Evolutionary conservation across 2,888 invertebrate species (phyloP), one percentile per base, ranked within the genome.

Genomic region (Amiota minor): DNA sequence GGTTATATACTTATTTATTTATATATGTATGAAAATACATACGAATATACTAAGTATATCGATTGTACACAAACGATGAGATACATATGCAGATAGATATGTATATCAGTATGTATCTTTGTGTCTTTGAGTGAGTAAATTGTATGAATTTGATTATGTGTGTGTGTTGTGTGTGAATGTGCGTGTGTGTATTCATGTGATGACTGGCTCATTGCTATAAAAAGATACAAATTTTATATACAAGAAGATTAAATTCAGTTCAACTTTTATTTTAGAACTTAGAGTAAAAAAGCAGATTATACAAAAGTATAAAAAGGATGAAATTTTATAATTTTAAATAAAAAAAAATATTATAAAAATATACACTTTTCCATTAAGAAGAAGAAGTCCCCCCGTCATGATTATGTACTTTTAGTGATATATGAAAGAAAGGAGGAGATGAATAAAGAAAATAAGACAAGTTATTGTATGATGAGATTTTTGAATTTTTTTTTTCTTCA

Each of bases 161-260:
- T 56, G n/a, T n/a, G 16, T 18, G n/a, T 56, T 56, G 55, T 18
- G 6, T 56, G 59, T 59, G 10, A 18, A 9, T 16, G 59, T 59
- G 1, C 6, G 59, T 53, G 67, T 53, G 53, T 23, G 53, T 53
- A 53, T 50, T 16, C 14, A 35, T 46, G 14, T 35, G 46, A n/a
- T 9, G 61, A 14, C 64, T 64, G 14, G 64, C 67, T 67, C 62
- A 62, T 62, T 45, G 62, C 62, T 62, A 62, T 45, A 62, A 62
- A 62, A 62, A 62, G 62, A 62, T 62, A 59, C 23, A 50, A 50
- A n/a, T 50, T 12, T n/a, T 50, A 2, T 14, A 50, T 50, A 50
- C n/a, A n/a, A 12, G 14, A 50, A 50, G 53, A n/a, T 50, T 50
- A 50, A 50, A 35, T 35, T 50, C 53, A 50, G 4, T 50, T 50